Base-by-base conservation (phyloP, 1,140 invertebrate species). In the Pseudomyrmex gracilis region DNA sequence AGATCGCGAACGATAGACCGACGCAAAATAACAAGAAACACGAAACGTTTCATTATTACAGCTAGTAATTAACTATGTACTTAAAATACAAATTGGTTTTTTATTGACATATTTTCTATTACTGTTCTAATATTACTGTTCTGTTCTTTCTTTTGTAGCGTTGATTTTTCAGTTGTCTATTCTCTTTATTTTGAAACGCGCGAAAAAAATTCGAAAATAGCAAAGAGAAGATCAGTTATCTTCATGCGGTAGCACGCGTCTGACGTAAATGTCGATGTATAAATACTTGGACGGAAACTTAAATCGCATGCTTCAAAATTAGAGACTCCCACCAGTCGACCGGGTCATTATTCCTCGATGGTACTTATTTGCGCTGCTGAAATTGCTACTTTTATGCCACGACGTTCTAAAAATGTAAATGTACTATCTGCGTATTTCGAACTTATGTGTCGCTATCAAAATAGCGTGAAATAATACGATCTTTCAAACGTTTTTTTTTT, bases 221-320 rank as follows among this genome's bases (percentile, higher is more conserved):
- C n/a, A n/a, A 47, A 45, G 78, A 68, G 78, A 68, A 22, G 22
- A 71, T 74, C 51, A 20, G 68, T 82, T 17, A 22, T 9, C 61
- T 12, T 17, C 5, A 13, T 58, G 10, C 53, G 5, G 24, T 24
- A 51, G 57, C 43, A 24, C 20, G 34, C 45, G 17, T 47, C 20
- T 78, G 57, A 82, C 63, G 49, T 49, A 82, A 86, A 74, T 53
- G 15, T 17, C 15, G 24, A 57, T 63, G 84, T 67, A 84, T 80
- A 67, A 80, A 80, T 84, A 70, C 55, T 20, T 45, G 22, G 20
- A 53, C 43, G 60, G n/a, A 73, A 64, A 66, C 22, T 70, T 58
- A 73, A 84, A 84, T 45, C 24, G 34, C n/a, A 17, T 20, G 15
- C 12, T 73, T 57, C 24, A 51, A 68, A 85, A 80, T 86, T 82